Percentiles rank a stretch among this genome's conserved stretches.
Evolutionary conservation across 2,797 vertebrate genomes (phyloP).

Genomic region (Hippoglossus hippoglossus): DNA sequence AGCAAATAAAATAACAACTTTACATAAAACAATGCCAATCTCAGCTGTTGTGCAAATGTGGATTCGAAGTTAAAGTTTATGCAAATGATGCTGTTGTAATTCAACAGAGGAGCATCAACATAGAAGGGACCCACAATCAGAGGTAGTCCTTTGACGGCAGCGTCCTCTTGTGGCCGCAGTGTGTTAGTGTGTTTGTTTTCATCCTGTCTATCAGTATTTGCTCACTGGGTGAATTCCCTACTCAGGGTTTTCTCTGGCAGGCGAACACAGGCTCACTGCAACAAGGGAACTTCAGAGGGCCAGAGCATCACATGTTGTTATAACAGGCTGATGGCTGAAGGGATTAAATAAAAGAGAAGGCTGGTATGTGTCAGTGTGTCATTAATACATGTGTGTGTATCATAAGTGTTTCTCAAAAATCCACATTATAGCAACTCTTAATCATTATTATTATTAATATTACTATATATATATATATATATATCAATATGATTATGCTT

Average conservation of each 20-base stretch:
- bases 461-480: no score
- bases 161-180: constrained; percentile 64
- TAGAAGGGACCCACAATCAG: constrained; percentile 53
- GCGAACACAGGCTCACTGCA: constrained; percentile 64
- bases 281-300: constrained; percentile 62
- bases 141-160: constrained; percentile 51
- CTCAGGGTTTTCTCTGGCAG: constrained; percentile 69
- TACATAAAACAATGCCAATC: constrained; percentile 16
- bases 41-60: constrained; percentile 18
- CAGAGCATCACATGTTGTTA: constrained; percentile 54
- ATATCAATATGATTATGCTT: not conserved
- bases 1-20: constrained; percentile 3
- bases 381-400: not conserved
- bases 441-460: constrained; percentile 24
- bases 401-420: not conserved
- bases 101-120: not conserved
- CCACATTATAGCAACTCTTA: constrained; percentile 11
- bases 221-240: constrained; percentile 63
- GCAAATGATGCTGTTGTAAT: constrained; percentile 15
- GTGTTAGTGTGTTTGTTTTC: constrained; percentile 68
- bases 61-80: constrained; percentile 5
- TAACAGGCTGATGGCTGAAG: constrained; percentile 42
- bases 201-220: constrained; percentile 51
- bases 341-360: constrained; percentile 37
- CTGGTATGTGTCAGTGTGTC: constrained; percentile 16